These are phyloP conservation scores for Therioaphis trifolii DNA, from an alignment of 2,888 invertebrate genomes.

Conservation along the genomic window DNA sequence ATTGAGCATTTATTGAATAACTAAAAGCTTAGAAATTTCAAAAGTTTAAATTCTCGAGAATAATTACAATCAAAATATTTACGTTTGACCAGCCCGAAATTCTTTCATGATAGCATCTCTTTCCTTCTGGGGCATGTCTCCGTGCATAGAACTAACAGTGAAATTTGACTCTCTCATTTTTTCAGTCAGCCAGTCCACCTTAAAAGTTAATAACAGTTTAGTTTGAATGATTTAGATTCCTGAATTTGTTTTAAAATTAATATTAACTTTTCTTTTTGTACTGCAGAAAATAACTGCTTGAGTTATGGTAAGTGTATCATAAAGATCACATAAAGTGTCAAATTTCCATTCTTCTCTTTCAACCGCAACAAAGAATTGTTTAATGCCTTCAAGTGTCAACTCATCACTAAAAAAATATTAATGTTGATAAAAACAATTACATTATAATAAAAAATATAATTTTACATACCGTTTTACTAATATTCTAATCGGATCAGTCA, in stretches of 20 bases:
- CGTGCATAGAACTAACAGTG: too few species aligned
- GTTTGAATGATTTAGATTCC: too few species aligned
- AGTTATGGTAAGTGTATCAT: constrained; percentile 98
- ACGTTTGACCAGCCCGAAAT: too few species aligned
- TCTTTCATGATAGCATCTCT: too few species aligned
- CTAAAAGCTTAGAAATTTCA: too few species aligned
- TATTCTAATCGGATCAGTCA: constrained; percentile 99
- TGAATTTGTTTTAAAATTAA: not conserved
- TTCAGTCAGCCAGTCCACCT: constrained; percentile 99
- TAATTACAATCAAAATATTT: too few species aligned
- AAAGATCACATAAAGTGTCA: constrained; percentile 97
- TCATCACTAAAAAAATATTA: constrained; percentile 83
- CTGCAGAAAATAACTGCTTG: constrained; percentile 99
- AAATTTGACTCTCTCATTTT: too few species aligned
- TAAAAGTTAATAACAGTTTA: constrained; percentile 5
- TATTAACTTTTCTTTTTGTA: constrained; percentile 82
- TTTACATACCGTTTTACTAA: constrained; percentile 90
- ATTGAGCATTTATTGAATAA: too few species aligned
- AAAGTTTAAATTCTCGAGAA: too few species aligned
- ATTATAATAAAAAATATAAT: not conserved
- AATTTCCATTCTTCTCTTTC: constrained; percentile 99
- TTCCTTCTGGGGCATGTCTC: too few species aligned
- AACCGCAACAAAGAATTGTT: constrained; percentile 99
- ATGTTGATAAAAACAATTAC: too few species aligned
- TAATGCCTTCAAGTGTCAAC: constrained; percentile 97